Base-by-base conservation (phyloP, 2,113 vertebrate species). In the Mystacornis crossleyi region DNA sequence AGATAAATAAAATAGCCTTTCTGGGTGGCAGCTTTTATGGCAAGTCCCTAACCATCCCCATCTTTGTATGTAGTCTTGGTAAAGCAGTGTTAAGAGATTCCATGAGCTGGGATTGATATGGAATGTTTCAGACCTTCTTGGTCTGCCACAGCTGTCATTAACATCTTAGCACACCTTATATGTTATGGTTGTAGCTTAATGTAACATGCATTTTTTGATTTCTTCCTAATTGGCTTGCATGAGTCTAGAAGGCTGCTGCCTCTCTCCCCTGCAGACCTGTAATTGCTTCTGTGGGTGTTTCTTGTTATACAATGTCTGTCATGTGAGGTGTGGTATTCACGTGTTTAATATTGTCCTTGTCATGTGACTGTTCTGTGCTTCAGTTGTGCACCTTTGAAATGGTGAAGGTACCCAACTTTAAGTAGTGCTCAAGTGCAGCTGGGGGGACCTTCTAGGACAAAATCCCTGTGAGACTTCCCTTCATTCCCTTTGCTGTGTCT, bases 121-220 rank as follows among this genome's bases (percentile, higher is more conserved):
- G 31, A 55, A 53, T 45, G 23, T 69, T 78, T 78, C 25, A 24
- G 40, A 31, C 21, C 25, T 33, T 65, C 24, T 42, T 72, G 42
- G 33, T 38, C 31, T 79, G 18, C 18, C 21, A 18, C 34, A 62
- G 72, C 25, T 81, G 55, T 70, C 19, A 12, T 19, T 53, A 78
- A n/a, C 7, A 9, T 54, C 8, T 67, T 38, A 3, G 21, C 50
- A 48, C 2, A 3, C 31, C 5, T 75, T 7, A 2, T 10, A 7
- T 43, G 10, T 48, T 81, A 25, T 3, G 8, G 11, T 48, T 82
- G 34, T 58, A 67, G 34, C 17, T 29, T 69, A 64, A 69, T 12
- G 8, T 48, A 64, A 70, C 0, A 0, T 28, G 10, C 5, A 13
- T 29, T 55, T 66, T 28, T 45, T 60, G 2, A 57, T 69, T 89